A percentile compares a stretch with the other conserved stretches of the same genome.
Evolutionary conservation across 2,113 vertebrate species (phyloP).

Genomic region (Panthera uncia): DNA sequence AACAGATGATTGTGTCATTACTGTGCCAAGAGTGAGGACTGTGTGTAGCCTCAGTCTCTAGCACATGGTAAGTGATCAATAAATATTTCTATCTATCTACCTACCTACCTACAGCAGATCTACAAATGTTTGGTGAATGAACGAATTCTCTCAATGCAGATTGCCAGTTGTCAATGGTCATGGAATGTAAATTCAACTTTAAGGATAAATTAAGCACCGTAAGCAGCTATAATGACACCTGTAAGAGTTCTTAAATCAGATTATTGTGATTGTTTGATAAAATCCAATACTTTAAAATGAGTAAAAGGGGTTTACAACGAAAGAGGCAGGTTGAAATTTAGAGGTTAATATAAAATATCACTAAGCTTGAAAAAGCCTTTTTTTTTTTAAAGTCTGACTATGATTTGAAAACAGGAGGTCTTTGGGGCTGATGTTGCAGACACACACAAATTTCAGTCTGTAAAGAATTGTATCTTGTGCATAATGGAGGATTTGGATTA

Average conservation of each 20-base stretch:
- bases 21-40: background rate
- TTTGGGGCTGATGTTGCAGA: conserved; percentile 55
- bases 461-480: conserved; percentile 38
- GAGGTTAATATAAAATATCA: background rate
- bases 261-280: conserved; percentile 12
- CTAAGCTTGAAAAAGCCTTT: background rate
- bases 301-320: background rate
- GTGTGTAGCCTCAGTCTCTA: background rate
- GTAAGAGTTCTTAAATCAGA: background rate
- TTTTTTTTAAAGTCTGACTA: background rate
- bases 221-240: background rate
- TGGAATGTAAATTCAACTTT: background rate
- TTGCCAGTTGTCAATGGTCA: background rate
- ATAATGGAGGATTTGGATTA: conserved; percentile 71
- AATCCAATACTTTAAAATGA: background rate
- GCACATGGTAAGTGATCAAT: background rate
- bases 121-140: conserved; percentile 5
- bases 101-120: background rate
- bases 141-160: background rate
- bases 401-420: background rate
- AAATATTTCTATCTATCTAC: background rate
- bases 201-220: background rate
- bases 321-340: background rate
- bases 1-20: background rate
- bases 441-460: conserved; percentile 55